A percentile compares a stretch with the other conserved stretches of the same genome.
Conservation (phyloP, 2,888 invertebrate genomes). For the Acrobasis consociella region DNA sequence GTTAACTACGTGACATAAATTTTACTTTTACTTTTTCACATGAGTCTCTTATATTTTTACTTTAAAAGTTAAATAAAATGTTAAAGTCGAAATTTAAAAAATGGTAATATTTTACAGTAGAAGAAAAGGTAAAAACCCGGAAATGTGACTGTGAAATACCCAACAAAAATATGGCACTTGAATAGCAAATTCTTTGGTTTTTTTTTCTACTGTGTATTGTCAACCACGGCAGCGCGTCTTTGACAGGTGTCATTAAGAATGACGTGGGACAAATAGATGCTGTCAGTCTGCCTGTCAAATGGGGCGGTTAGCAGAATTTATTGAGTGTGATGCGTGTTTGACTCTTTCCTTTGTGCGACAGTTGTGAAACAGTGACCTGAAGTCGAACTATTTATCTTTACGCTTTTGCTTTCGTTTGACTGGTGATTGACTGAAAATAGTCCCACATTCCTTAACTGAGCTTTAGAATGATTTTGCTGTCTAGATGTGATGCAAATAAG, state of each 20-base stretch:
- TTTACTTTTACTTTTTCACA: no score
- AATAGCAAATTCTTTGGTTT: slow-evolving; percentile 35
- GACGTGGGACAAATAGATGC: slow-evolving; percentile 53
- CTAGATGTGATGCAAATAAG: no score
- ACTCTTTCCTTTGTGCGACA: slow-evolving; percentile 20
- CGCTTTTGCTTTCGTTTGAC: slow-evolving; percentile 5
- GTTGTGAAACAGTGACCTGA: slow-evolving; percentile 15
- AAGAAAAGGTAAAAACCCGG: slow-evolving; percentile 36
- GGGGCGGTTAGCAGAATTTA: slow-evolving; percentile 28
- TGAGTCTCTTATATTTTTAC: no score
- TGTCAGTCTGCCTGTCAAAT: slow-evolving; percentile 42
- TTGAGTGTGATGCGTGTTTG: slow-evolving; percentile 12
- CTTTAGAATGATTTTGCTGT: no score
- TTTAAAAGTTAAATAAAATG: no score
- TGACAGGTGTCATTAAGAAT: slow-evolving; percentile 62
- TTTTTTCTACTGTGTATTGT: slow-evolving; percentile 50
- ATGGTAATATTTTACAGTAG: neutral
- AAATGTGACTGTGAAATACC: slow-evolving; percentile 42
- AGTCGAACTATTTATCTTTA: slow-evolving; percentile 8
- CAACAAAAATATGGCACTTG: slow-evolving; percentile 28
- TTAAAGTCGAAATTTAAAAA: no score
- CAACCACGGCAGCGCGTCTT: slow-evolving; percentile 29
- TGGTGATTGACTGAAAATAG: neutral
- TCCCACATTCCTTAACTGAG: neutral
- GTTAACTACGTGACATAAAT: no score